phyloP scores from a whole-genome alignment of 2,797 vertebrate species.

The Artibeus lituratus region DNA sequence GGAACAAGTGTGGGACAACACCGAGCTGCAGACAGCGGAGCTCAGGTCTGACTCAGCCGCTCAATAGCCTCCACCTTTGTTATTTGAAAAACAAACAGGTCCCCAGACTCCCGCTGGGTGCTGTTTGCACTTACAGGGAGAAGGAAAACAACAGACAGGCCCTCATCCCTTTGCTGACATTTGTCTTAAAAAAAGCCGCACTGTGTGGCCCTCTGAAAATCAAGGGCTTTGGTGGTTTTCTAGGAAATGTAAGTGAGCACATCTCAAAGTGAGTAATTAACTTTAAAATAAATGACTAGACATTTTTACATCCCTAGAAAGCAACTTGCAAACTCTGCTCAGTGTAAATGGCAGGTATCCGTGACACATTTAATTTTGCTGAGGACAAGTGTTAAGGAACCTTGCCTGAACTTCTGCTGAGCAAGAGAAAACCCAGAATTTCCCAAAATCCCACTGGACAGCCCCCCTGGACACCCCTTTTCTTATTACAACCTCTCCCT shows the following conservation, averaged over 20 bases:
- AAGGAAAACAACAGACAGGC: not conserved
- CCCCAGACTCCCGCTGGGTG: not conserved
- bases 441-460: not conserved
- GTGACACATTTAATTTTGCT: not conserved
- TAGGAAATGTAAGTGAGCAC: slow-evolving; percentile 25
- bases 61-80: slow-evolving; percentile 29
- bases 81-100: not conserved
- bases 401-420: not conserved
- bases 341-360: not conserved
- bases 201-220: slow-evolving; percentile 27
- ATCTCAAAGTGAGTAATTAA: slow-evolving; percentile 2
- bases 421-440: not conserved
- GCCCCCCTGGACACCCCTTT: not conserved
- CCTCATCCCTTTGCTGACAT: slow-evolving; percentile 33
- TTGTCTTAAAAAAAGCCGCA: slow-evolving; percentile 38
- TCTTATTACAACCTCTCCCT: not conserved
- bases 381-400: not conserved
- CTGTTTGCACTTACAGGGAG: not conserved
- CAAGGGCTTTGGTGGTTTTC: not conserved
- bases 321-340: not conserved
- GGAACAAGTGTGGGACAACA: not conserved
- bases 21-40: not conserved
- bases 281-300: slow-evolving; percentile 42
- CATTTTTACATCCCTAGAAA: slow-evolving; percentile 2
- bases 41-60: not conserved